Evolutionary conservation across 2,797 vertebrate species (phyloP).

Genomic region (Scleropages formosus): DNA sequence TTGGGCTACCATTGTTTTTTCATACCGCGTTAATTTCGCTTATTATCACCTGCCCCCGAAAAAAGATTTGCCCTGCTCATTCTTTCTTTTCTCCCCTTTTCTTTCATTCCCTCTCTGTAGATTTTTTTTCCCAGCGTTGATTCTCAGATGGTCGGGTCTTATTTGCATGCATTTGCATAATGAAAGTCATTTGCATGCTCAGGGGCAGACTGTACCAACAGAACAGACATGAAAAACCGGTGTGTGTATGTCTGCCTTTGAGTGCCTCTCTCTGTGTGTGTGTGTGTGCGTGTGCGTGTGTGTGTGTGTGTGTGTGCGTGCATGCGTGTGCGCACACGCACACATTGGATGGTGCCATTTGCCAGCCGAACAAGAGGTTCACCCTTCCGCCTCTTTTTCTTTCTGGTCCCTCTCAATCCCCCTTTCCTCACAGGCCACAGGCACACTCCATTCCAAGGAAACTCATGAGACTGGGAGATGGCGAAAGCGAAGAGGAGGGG

Average conservation of each 20-base stretch:
- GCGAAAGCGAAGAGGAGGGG: conserved; percentile 58
- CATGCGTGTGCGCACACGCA: conserved; percentile 31
- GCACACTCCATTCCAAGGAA: conserved; percentile 43
- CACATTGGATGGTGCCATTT: conserved; percentile 41
- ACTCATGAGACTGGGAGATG: conserved; percentile 54
- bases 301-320: conserved; percentile 39
- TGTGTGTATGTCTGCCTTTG: conserved; percentile 46
- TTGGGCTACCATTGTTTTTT: conserved; percentile 57
- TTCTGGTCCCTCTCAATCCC: conserved; percentile 43
- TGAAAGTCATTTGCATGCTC: conserved; percentile 98
- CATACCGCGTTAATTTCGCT: conserved; percentile 64
- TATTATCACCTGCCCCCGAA: conserved; percentile 66
- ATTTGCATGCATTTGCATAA: conserved; percentile 99
- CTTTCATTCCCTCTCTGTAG: conserved; percentile 71
- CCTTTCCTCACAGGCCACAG: conserved; percentile 57
- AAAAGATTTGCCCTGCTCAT: conserved; percentile 59
- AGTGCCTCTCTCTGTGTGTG: conserved; percentile 28
- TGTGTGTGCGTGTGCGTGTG: conserved; percentile 39
- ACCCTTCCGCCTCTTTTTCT: conserved; percentile 44
- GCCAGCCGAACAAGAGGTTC: conserved; percentile 43
- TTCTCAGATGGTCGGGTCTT: conserved; percentile 95
- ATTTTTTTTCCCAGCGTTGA: conserved; percentile 75
- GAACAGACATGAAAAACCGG: conserved; percentile 86
- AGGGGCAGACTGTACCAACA: conserved; percentile 91
- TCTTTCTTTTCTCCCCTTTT: conserved; percentile 69